A percentile compares a stretch with the other conserved stretches of the same genome.
Conservation (phyloP, 35 echinoderm and acorn worm species). For the Strongylocentrotus purpuratus region DNA sequence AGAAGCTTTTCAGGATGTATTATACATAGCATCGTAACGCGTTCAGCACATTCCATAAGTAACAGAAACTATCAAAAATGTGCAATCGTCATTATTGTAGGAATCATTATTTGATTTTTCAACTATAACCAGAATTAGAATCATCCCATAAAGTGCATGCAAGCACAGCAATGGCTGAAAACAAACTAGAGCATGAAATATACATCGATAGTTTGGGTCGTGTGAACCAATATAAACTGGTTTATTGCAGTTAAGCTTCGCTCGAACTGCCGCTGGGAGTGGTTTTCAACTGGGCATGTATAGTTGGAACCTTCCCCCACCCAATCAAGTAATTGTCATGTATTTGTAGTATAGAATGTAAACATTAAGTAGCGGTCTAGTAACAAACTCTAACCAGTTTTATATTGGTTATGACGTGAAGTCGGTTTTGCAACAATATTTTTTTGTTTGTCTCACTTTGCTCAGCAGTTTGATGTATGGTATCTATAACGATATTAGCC, state of each 20-base stretch:
- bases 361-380: background rate
- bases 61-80: constrained; percentile 37
- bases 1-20: constrained; percentile 13
- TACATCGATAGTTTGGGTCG: background rate
- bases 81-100: constrained; percentile 30
- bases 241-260: background rate
- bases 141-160: background rate
- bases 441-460: constrained; percentile 21
- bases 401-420: constrained; percentile 44
- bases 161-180: background rate
- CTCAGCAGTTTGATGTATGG: background rate
- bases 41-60: constrained; percentile 42
- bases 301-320: background rate
- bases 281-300: background rate
- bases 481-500: background rate
- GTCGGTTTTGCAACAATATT: constrained; percentile 47
- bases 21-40: constrained; percentile 32
- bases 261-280: background rate
- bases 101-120: background rate
- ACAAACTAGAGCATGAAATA: background rate
- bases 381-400: constrained; percentile 29
- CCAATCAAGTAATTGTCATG: background rate
- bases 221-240: background rate
- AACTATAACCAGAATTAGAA: background rate
- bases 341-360: constrained; percentile 31